Evolutionary conservation across 2,888 invertebrate genomes (phyloP), one percentile per base, ranked within the genome.

Genomic region (Chirona hameri): DNA sequence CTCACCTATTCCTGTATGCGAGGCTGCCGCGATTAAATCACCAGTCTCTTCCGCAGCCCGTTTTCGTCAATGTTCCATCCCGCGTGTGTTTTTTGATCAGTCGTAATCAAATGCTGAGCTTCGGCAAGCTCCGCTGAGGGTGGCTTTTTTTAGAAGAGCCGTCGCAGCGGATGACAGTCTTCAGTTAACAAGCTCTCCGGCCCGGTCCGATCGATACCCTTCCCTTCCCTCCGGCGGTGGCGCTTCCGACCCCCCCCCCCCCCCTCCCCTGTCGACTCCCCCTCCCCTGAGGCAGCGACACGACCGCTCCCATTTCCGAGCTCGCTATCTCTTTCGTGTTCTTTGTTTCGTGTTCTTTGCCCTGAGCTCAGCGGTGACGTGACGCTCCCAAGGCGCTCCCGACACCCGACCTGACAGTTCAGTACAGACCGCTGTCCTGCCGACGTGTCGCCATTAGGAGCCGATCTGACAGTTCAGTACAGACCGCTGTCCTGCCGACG

Each of bases 121-220:
- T 72, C 31, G 72, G 31, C 72, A 31, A 18, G 72, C 31, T n/a
- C 18, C 31, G 72, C 72, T 31, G 72, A 72, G 72, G 72, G 31
- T 15, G 72, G 29, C 72, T 72, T 72, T 72, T 72, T 72, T 18
- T n/a, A n/a, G n/a, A n/a, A 72, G 31, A 31, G 5, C 52, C 18
- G 10, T 12, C 29, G 18, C 72, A 15, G 72, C 31, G 72, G 31
- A 15, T 18, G 72, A 31, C 31, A 18, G 72, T 72, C 72, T 72
- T 9, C 29, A 72, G 72, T 72, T 72, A 72, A 72, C 72, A 72
- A 72, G 72, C 72, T 72, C 72, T 72, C 29, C 72, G 1, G 15
- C 18, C 18, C 27, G 18, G 72, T n/a, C 72, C 18, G 72, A 18
- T 72, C 72, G 72, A 72, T 72, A 27, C 31, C 27, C 31, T 31